These are phyloP conservation scores for Etia nguti DNA, from an alignment of 2,113 vertebrate species.

Conservation along the genomic window DNA sequence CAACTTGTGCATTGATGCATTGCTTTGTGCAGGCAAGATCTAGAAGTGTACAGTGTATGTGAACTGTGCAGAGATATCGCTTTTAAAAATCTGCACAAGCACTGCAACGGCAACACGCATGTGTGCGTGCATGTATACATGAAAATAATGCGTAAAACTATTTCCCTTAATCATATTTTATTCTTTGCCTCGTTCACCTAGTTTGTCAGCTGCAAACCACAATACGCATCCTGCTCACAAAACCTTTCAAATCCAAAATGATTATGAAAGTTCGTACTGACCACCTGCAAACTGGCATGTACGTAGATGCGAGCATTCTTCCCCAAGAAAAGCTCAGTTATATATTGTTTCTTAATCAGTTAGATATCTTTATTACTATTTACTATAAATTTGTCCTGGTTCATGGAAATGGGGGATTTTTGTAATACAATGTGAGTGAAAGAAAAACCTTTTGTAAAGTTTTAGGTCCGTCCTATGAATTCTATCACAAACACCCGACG, in stretches of 20 bases:
- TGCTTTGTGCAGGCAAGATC: background rate
- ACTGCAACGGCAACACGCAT: background rate
- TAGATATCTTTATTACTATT: background rate
- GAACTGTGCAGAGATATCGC: background rate
- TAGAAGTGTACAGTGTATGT: background rate
- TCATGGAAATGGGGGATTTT: background rate
- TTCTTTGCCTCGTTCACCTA: background rate
- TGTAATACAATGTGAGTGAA: background rate
- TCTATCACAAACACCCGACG: background rate
- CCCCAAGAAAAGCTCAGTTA: background rate
- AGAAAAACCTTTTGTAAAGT: background rate
- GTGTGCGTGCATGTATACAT: background rate
- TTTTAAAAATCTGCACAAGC: background rate
- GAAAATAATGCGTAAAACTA: background rate
- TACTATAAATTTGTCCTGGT: background rate
- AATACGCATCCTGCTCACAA: background rate
- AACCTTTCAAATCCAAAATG: background rate
- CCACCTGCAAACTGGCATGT: background rate
- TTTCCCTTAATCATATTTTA: background rate
- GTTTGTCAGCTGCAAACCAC: background rate
- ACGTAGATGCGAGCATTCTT: background rate
- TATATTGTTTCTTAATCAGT: background rate
- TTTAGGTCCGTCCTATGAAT: background rate
- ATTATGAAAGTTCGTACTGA: background rate
- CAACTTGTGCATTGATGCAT: conserved; percentile 4